Evolutionary conservation across 2,797 vertebrate genomes (phyloP).

Genomic region (Lates japonicus): DNA sequence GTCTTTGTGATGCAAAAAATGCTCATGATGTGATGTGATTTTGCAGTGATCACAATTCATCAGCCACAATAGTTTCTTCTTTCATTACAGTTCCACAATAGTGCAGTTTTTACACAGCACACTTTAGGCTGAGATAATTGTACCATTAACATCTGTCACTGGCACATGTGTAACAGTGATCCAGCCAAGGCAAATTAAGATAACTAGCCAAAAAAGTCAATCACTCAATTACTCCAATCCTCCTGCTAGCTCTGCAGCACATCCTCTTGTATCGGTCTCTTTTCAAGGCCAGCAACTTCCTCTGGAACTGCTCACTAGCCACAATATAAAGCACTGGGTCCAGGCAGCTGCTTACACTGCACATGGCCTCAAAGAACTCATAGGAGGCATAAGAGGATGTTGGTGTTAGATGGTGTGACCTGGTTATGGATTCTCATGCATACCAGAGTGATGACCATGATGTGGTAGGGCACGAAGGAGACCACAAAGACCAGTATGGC

Average conservation of each 20-base stretch:
- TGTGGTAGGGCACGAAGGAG: constrained; percentile 87
- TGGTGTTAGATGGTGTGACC: constrained; percentile 67
- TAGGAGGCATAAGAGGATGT: constrained; percentile 74
- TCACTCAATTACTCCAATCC: constrained; percentile 61
- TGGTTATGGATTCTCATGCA: constrained; percentile 77
- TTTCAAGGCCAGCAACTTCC: constrained; percentile 66
- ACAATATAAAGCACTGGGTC: constrained; percentile 89
- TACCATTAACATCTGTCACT: constrained; percentile 9
- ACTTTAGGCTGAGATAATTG: not conserved
- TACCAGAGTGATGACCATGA: constrained; percentile 82
- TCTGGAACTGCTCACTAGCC: constrained; percentile 84
- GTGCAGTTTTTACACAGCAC: not conserved
- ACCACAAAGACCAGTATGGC: constrained; percentile 85
- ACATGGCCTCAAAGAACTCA: constrained; percentile 86
- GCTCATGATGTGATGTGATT: not conserved
- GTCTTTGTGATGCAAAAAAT: constrained; percentile 5
- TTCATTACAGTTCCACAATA: not conserved
- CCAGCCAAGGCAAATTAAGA: not conserved
- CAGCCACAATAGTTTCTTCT: not conserved
- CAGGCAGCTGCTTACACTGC: constrained; percentile 87
- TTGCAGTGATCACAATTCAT: not conserved
- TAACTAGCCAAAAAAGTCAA: not conserved
- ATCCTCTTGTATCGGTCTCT: constrained; percentile 42
- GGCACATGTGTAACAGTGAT: constrained; percentile 1
- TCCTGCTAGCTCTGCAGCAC: constrained; percentile 68